These are phyloP conservation scores for Anastatus disparis DNA, from an alignment of 1,140 invertebrate species.

Conservation along the genomic window DNA sequence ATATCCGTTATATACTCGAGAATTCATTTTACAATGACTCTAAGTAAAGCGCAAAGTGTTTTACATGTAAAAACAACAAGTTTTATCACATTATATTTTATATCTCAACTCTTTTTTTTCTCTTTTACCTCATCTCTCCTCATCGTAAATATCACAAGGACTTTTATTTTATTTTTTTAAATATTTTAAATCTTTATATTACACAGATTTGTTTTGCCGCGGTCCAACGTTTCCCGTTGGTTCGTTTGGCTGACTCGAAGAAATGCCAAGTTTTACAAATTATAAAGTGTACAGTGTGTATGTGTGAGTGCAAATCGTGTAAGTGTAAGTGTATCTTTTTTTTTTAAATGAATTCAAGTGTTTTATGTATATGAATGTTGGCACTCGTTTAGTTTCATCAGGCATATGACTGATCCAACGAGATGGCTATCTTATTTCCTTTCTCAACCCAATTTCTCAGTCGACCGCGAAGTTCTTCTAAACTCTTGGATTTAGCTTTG, in stretches of 20 bases:
- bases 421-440: slow-evolving; percentile 73
- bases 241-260: slow-evolving; percentile 29
- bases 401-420: slow-evolving; percentile 66
- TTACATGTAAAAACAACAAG: slow-evolving; percentile 23
- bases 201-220: slow-evolving; percentile 24
- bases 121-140: neutral
- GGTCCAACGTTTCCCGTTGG: neutral
- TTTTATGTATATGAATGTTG: neutral
- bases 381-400: slow-evolving; percentile 34
- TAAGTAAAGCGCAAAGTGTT: neutral
- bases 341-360: too few relatives aligned
- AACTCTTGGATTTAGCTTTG: slow-evolving; percentile 88
- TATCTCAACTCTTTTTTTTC: slow-evolving; percentile 3
- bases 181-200: too few relatives aligned
- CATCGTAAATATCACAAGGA: slow-evolving; percentile 34
- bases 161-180: slow-evolving; percentile 26
- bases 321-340: too few relatives aligned
- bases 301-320: neutral
- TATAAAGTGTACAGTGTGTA: neutral
- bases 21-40: too few relatives aligned
- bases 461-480: slow-evolving; percentile 84
- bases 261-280: slow-evolving; percentile 24
- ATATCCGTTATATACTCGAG: neutral
- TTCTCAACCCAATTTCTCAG: slow-evolving; percentile 87
- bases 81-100: slow-evolving; percentile 21